phyloP scores from a whole-genome alignment of 2,797 vertebrate species.

The Sebastes goodei region DNA sequence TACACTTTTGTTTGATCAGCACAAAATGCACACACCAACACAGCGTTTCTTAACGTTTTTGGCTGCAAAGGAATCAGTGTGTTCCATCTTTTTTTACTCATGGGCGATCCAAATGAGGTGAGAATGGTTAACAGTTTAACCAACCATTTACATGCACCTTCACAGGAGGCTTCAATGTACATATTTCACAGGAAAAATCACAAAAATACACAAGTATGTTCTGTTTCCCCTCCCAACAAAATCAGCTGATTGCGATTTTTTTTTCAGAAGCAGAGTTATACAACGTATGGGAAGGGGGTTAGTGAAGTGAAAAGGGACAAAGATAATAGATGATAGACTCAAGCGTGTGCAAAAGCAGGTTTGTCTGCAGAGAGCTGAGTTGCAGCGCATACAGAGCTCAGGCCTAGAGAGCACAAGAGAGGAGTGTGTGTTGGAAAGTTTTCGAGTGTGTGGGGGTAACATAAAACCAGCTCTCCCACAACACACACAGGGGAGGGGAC shows the following conservation, averaged over 20 bases:
- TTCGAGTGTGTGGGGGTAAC: slow-evolving; percentile 69
- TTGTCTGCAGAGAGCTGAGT: slow-evolving; percentile 25
- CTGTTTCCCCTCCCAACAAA: neutral
- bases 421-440: slow-evolving; percentile 58
- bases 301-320: neutral
- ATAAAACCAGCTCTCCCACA: slow-evolving; percentile 79
- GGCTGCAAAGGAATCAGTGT: neutral
- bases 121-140: slow-evolving; percentile 6
- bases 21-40: neutral
- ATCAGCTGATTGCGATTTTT: neutral
- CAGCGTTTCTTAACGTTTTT: neutral
- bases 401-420: slow-evolving; percentile 45
- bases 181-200: slow-evolving; percentile 10
- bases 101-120: neutral
- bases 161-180: neutral
- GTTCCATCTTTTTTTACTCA: neutral
- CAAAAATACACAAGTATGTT: neutral
- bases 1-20: neutral
- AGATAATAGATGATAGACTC: neutral
- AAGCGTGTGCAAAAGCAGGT: neutral
- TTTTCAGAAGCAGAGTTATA: neutral
- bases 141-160: neutral
- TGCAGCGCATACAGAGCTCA: neutral
- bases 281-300: neutral
- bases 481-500: slow-evolving; percentile 78